A percentile compares a stretch with the other conserved stretches of the same genome.
Conservation (phyloP, 2,113 vertebrate species). For the Leuciscus idus region DNA sequence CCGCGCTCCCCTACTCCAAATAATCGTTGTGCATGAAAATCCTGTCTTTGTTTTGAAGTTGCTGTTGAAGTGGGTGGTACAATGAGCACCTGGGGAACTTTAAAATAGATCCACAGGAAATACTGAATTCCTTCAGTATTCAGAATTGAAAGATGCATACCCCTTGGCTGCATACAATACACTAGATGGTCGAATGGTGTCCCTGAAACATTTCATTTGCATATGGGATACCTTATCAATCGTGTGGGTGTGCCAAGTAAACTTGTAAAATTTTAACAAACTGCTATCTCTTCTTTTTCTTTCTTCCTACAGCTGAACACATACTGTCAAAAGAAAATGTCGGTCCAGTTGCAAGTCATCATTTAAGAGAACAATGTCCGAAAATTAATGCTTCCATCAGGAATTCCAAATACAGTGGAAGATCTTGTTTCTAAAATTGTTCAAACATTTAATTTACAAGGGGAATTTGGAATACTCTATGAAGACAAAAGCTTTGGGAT, state of each 20-base stretch:
- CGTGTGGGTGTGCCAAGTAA: not conserved
- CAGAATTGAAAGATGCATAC: slow-evolving; percentile 32
- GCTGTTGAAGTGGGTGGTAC: slow-evolving; percentile 40
- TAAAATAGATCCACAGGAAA: slow-evolving; percentile 30
- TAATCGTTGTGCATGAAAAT: not conserved
- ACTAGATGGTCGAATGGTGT: slow-evolving; percentile 22
- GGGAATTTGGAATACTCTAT: not conserved
- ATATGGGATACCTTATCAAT: slow-evolving; percentile 8
- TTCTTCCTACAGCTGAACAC: not conserved
- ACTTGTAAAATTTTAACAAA: not conserved
- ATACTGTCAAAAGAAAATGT: not conserved
- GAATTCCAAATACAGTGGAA: slow-evolving; percentile 22
- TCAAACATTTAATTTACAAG: not conserved
- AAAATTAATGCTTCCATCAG: not conserved
- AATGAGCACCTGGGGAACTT: slow-evolving; percentile 38
- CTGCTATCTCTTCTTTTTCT: not conserved
- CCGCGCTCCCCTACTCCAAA: too few species aligned
- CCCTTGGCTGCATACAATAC: slow-evolving; percentile 24
- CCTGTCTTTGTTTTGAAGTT: slow-evolving; percentile 15
- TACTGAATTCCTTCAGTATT: slow-evolving; percentile 20
- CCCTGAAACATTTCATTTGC: slow-evolving; percentile 47
- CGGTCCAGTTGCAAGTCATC: not conserved
- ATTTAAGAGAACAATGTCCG: not conserved
- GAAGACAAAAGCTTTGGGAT: not conserved
- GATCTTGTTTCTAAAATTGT: not conserved